Base-by-base conservation (phyloP, 2,888 invertebrate species). In the Pammene aurita region DNA sequence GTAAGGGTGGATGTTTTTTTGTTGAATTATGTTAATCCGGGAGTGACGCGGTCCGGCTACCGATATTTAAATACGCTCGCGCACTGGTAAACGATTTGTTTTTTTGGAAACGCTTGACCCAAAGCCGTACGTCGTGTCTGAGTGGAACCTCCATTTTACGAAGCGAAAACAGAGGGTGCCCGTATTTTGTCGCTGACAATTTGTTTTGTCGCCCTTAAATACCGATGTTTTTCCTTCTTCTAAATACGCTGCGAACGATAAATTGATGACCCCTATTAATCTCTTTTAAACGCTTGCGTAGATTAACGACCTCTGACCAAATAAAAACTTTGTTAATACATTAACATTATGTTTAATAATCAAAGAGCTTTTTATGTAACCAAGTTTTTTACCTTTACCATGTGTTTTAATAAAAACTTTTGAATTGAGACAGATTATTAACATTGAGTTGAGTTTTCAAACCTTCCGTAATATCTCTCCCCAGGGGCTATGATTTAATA, bases 1-100 rank as follows among this genome's bases (percentile, higher is more conserved):
- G 78, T 74, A 73, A 80, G 83, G 81, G 82, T 77, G 83, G 80
- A 82, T 81, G 78, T 84, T 89, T 89, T 87, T 90, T 89, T 88
- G 87, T 86, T 84, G 86, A 88, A 88, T 90, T 92, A 92, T 91
- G 90, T 84, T 89, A 91, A 91, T 90, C 80, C 74, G 72, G 76
- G 80, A 85, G 83, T 85, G 90, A 86, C 86, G 86, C 84, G 81
- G 84, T 81, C 83, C 77, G 77, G 84, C 85, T 85, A 84, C 84
- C 85, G 82, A 90, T 88, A 90, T 90, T 90, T 89, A 89, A 89
- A 89, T 90, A 85, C 81, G 78, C 77, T 76, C 79, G 74, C 80
- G 79, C 79, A 80, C 79, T 80, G 80, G 79, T 80, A 78, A 80
- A 79, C 80, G 78, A 80, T 81, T 82, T 86, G 83, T 42, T 42